Evolutionary conservation across 2,888 invertebrate genomes (phyloP), one percentile per base, ranked within the genome.

Genomic region (Latrodectus elegans): DNA sequence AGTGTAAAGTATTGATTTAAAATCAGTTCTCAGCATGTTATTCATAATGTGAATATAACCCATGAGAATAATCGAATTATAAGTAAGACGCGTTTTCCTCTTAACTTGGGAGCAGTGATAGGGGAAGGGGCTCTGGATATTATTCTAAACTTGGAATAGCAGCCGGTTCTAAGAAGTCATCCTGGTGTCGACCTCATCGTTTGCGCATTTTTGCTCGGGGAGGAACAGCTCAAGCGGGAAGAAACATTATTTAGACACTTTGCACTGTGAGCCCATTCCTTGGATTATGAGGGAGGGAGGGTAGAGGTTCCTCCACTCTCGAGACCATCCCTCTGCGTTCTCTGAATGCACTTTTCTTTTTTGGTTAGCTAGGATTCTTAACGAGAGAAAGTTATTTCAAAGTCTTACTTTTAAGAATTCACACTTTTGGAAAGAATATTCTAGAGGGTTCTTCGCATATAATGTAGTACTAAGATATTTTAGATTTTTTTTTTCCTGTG

Each of bases 181-280:
- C 75, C 75, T 11, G 68, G 49, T 82, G 70, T 55, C 68, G 67
- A 12, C 17, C 12, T 75, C 75, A 82, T 82, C 75, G 55, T 75
- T 82, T 75, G 60, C 82, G 74, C 81, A 74, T 81, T 81, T 81
- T 49, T 52, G 12, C 22, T 15, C 22, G 14, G 64, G 64, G 67
- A 49, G n/a, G 38, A 38, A 38, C 38, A 38, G 38, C 38, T 38
- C 38, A 38, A 38, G 38, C 38, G 38, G 38, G 6, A 38, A 38
- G 38, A 38, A 38, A 38, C 38, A 38, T 38, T 38, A 38, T 38
- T 38, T 38, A 38, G 38, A 38, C 38, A 38, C 38, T 38, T 38
- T 3, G 38, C 6, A 6, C 4, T 38, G 38, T 38, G 6, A 38
- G 38, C 38, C 38, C 38, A 0, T 38, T 0, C 4, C 38, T 38